Evolutionary conservation across 2,113 vertebrate species (phyloP).

Genomic region (Meles meles): DNA sequence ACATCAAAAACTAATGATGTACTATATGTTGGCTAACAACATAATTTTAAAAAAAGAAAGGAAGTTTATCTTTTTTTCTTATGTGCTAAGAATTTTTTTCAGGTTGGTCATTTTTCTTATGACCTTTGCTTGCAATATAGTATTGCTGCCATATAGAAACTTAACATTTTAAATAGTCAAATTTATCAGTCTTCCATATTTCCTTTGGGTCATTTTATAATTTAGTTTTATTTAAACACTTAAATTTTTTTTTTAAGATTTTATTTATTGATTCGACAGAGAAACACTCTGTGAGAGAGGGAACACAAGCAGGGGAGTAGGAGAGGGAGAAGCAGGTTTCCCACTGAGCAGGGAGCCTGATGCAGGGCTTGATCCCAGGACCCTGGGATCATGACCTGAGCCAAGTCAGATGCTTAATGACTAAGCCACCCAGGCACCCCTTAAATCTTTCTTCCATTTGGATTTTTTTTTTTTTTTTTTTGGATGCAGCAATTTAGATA

Average conservation of each 20-base stretch:
- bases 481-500: not conserved
- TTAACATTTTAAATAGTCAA: not conserved
- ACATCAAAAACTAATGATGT: too few species aligned
- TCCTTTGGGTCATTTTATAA: not conserved
- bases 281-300: too few species aligned
- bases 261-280: too few species aligned
- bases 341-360: too few species aligned
- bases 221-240: conserved; percentile 5
- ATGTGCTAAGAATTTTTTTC: not conserved
- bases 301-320: too few species aligned
- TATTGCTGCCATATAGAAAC: not conserved
- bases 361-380: too few species aligned
- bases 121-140: not conserved
- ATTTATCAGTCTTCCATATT: not conserved
- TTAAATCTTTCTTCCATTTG: not conserved
- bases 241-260: not conserved
- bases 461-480: not conserved
- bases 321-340: too few species aligned
- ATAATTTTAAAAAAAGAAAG: too few species aligned
- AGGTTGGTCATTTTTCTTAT: not conserved
- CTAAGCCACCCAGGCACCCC: too few species aligned
- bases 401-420: too few species aligned
- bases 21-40: too few species aligned
- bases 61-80: not conserved
- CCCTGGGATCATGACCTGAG: too few species aligned